Evolutionary conservation across 2,113 vertebrate species (phyloP).

Genomic region (Sylvilagus bachmani): DNA sequence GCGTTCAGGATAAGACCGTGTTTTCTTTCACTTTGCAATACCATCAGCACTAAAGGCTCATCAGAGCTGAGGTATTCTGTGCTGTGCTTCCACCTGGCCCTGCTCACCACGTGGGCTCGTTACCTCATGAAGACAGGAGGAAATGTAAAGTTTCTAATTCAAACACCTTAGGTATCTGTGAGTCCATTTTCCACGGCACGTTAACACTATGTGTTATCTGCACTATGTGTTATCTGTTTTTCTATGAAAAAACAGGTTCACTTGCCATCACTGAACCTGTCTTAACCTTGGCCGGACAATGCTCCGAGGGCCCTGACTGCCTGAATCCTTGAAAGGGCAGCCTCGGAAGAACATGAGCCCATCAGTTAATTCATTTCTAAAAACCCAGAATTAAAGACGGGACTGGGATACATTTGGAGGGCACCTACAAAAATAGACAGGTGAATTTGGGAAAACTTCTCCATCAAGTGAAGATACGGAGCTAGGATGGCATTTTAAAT

Average conservation of each 20-base stretch:
- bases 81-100: not conserved
- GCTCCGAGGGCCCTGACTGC: not conserved
- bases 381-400: conserved; percentile 3
- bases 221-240: not conserved
- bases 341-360: not conserved
- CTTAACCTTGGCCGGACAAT: not conserved
- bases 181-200: not conserved
- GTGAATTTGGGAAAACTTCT: not conserved
- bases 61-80: not conserved
- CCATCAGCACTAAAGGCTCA: not conserved
- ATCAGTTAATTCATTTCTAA: not conserved
- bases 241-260: not conserved
- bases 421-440: not conserved
- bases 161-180: not conserved
- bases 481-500: not conserved
- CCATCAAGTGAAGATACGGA: not conserved
- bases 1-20: not conserved
- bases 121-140: not conserved
- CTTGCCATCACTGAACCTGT: not conserved
- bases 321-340: not conserved
- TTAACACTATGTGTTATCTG: not conserved
- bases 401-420: not conserved
- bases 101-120: not conserved
- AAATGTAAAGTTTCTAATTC: not conserved
- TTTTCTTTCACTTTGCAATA: not conserved